These are phyloP conservation scores for Branchellion lobata DNA, from an alignment of 2,888 invertebrate genomes.

Conservation along the genomic window DNA sequence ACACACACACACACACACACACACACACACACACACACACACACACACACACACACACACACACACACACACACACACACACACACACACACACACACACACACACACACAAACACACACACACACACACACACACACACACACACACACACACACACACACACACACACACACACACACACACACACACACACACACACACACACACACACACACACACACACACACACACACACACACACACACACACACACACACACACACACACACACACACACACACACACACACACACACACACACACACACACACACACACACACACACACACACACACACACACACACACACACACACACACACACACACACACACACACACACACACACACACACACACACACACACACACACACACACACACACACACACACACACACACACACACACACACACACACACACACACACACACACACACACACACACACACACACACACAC, in stretches of 20 bases:
- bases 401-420: slow-evolving; percentile 19
- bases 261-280: slow-evolving; percentile 38
- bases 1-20: slow-evolving; percentile 23
- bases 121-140: slow-evolving; percentile 20
- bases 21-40: slow-evolving; percentile 23
- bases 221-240: slow-evolving; percentile 33
- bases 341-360: slow-evolving; percentile 19
- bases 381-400: slow-evolving; percentile 19
- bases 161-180: slow-evolving; percentile 23
- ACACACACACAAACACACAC: slow-evolving; percentile 25
- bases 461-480: slow-evolving; percentile 23
- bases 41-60: slow-evolving; percentile 23
- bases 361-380: slow-evolving; percentile 15
- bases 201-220: slow-evolving; percentile 35
- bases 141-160: slow-evolving; percentile 15
- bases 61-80: slow-evolving; percentile 23
- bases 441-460: slow-evolving; percentile 19
- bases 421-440: slow-evolving; percentile 5
- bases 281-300: slow-evolving; percentile 33
- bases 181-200: slow-evolving; percentile 31
- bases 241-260: slow-evolving; percentile 38
- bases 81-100: slow-evolving; percentile 23
- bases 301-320: slow-evolving; percentile 17
- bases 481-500: slow-evolving; percentile 23
- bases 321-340: slow-evolving; percentile 17